Conservation (phyloP, 1,140 invertebrate genomes). For the Semibalanus balanoides region DNA sequence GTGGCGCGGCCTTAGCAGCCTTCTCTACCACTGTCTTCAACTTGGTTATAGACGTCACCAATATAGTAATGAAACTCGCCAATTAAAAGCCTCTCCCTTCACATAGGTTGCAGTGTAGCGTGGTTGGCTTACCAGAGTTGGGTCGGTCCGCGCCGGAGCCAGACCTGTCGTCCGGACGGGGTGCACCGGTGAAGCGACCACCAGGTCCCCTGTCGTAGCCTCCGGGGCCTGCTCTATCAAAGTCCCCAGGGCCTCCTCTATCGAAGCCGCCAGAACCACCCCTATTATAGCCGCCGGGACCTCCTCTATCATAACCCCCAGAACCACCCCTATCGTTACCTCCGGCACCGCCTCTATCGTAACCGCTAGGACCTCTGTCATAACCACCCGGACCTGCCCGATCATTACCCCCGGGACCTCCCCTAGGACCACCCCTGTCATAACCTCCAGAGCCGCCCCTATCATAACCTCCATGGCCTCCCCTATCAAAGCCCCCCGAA, state of each 20-base stretch:
- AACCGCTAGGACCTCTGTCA: background rate
- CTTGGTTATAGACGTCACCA: too few relatives aligned
- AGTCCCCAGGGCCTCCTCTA: background rate
- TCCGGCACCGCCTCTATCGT: background rate
- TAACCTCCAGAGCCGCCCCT: background rate
- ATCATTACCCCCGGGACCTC: background rate
- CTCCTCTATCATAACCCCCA: background rate
- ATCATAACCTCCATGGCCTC: background rate
- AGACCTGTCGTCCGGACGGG: too few relatives aligned
- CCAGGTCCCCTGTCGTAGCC: too few relatives aligned
- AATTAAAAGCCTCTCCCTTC: too few relatives aligned
- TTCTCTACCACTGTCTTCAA: too few relatives aligned
- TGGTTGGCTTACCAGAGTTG: background rate
- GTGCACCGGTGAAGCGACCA: background rate
- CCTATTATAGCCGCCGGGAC: background rate
- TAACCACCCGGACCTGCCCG: background rate
- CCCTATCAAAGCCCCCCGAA: background rate
- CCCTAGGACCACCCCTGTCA: background rate
- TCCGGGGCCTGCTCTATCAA: too few relatives aligned
- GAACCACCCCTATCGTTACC: background rate
- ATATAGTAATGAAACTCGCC: too few relatives aligned
- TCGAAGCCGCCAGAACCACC: background rate
- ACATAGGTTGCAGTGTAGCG: too few relatives aligned
- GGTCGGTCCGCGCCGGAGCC: background rate
- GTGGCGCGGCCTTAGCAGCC: too few relatives aligned